Percentiles rank a stretch among this genome's conserved stretches.
These are phyloP conservation scores for Troides oblongomaculatus DNA, from an alignment of 2,888 invertebrate species.

Conservation along the genomic window DNA sequence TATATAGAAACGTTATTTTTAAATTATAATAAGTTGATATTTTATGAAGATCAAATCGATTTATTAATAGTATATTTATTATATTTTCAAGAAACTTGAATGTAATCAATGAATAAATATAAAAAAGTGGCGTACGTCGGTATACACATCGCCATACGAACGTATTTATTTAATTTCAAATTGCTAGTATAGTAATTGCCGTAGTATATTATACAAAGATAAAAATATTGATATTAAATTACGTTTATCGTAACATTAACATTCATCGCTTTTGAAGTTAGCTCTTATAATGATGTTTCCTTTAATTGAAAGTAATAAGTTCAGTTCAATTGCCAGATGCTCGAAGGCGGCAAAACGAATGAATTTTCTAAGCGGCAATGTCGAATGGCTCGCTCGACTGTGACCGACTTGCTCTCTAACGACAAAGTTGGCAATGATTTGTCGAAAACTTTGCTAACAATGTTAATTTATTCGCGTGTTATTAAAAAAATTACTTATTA, in stretches of 20 bases:
- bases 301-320: slow-evolving; percentile 30
- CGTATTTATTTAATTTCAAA: neutral
- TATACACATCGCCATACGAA: neutral
- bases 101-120: too few species aligned
- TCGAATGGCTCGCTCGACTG: slow-evolving; percentile 52
- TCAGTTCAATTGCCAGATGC: slow-evolving; percentile 14
- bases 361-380: slow-evolving; percentile 55
- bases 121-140: too few species aligned
- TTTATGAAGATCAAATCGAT: too few species aligned
- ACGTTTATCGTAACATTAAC: neutral
- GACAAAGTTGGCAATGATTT: slow-evolving; percentile 38
- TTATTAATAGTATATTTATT: too few species aligned
- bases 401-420: slow-evolving; percentile 53
- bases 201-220: neutral
- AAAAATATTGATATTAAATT: neutral
- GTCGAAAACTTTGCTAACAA: neutral
- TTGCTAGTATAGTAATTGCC: neutral
- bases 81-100: too few species aligned
- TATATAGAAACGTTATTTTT: too few species aligned
- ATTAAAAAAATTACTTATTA: neutral
- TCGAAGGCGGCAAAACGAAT: slow-evolving; percentile 49
- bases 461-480: neutral
- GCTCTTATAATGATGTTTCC: slow-evolving; percentile 3
- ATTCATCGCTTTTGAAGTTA: slow-evolving; percentile 9
- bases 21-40: too few species aligned